These are phyloP conservation scores for Myocastor coypus DNA, from an alignment of 2,113 vertebrate species.

Conservation along the genomic window DNA sequence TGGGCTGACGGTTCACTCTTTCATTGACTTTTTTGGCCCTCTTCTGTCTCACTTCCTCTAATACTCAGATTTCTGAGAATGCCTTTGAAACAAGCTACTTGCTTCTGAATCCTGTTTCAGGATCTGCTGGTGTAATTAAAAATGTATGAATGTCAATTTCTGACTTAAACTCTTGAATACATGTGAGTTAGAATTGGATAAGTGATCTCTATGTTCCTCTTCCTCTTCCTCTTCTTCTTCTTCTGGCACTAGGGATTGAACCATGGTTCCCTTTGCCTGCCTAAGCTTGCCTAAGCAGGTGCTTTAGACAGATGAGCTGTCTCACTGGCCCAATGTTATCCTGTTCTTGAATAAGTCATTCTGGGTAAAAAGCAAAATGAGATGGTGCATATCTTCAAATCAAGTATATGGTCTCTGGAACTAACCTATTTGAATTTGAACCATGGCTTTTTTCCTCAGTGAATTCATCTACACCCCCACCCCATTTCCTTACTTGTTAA, in stretches of 20 bases:
- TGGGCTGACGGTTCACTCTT: not conserved
- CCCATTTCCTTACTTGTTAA: constrained; percentile 24
- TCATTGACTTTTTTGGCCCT: not conserved
- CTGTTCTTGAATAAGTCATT: not conserved
- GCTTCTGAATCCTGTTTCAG: not conserved
- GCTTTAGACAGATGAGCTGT: too few relatives aligned
- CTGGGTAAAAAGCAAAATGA: not conserved
- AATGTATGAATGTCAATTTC: not conserved
- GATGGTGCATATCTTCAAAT: not conserved
- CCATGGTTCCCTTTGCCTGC: too few relatives aligned
- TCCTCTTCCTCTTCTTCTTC: too few relatives aligned
- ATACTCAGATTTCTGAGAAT: not conserved
- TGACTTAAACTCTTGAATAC: not conserved
- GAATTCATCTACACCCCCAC: not conserved
- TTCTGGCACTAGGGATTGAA: too few relatives aligned
- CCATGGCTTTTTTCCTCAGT: not conserved
- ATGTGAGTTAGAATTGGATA: not conserved
- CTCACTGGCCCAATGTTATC: not conserved
- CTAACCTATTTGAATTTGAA: not conserved
- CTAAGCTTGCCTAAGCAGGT: too few relatives aligned
- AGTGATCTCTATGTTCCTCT: not conserved
- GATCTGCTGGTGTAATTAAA: not conserved
- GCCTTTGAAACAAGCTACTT: constrained; percentile 40
- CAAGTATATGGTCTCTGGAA: not conserved
- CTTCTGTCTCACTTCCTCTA: not conserved